phyloP scores from a whole-genome alignment of 1,140 invertebrate species.

The Lordiphosa stackelbergi region DNA sequence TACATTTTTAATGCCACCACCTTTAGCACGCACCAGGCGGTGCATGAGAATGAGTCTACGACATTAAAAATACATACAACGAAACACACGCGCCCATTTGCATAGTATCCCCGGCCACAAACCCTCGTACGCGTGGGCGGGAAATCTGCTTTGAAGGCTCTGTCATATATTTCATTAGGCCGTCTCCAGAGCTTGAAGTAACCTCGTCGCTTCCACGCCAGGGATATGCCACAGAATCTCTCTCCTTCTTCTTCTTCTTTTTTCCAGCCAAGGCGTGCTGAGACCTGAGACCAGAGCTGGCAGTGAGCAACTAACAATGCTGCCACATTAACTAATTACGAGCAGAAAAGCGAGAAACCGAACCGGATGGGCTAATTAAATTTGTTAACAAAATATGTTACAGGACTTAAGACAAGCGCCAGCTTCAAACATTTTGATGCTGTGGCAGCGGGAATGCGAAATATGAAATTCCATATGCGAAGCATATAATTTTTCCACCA shows the following conservation, averaged over 20 bases:
- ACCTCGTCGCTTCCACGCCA: background rate
- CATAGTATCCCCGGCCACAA: conserved; percentile 7
- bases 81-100: conserved; percentile 36
- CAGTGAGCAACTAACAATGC: conserved; percentile 33
- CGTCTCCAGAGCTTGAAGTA: conserved; percentile 8
- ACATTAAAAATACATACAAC: conserved; percentile 52
- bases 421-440: too few relatives aligned
- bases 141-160: conserved; percentile 52
- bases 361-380: background rate
- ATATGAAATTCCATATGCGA: too few relatives aligned
- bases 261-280: too few relatives aligned
- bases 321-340: conserved; percentile 69
- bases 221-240: too few relatives aligned
- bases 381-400: conserved; percentile 4
- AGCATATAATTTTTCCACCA: background rate
- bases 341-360: conserved; percentile 16
- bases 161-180: conserved; percentile 49
- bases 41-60: conserved; percentile 16
- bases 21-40: conserved; percentile 3
- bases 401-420: too few relatives aligned
- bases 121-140: background rate
- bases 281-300: background rate
- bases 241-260: too few relatives aligned
- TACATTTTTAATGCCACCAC: conserved; percentile 63
- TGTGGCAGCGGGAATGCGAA: too few relatives aligned